Evolutionary conservation across 2,888 invertebrate species (phyloP), one percentile per base, ranked within the genome.

Genomic region (Callimorpha dominula): DNA sequence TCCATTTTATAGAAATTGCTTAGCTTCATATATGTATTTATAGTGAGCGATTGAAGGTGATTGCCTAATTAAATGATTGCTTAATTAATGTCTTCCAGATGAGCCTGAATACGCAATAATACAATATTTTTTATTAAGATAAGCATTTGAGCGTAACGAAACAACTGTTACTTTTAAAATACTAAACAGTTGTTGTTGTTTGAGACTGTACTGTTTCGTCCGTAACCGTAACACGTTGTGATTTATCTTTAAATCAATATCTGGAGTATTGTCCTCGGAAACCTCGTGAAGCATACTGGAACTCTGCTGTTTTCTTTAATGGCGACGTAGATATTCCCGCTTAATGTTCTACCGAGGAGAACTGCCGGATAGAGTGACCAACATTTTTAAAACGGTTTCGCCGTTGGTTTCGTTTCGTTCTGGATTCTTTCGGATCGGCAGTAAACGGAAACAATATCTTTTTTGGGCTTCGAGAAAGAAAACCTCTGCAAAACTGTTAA

Each of bases 21-120:
- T 65, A 65, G 65, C 54, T 64, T 54, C 31, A 64, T 54, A 60
- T 46, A 64, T 17, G 31, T 31, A 46, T 46, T 46, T 46, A 46
- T 20, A 40, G 40, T 42, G 9, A 68, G 54, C 46, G 68, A 65
- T 65, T 31, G 17, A 50, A 31, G 50, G 17, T 50, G 65, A 68
- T 68, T 68, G 57, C 14, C n/a, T 60, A 14, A 60, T 46, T 46
- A 57, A 68, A 31, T 57, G n/a, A 57, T 68, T 60, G 31, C 46
- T 60, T 68, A 68, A 68, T 68, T 60, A 68, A 31, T 60, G 1
- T 67, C n/a, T 5, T 43, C 12, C 20, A 42, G 6, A 20, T 43
- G 40, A 15, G 20, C 54, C 43, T 6, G 49, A 52, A 52, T 52
- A 52, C 1, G n/a, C 17, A 42, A 31, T 42, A 31, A 31, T 67